Evolutionary conservation across 2,888 invertebrate species (phyloP), one percentile per base, ranked within the genome.

Genomic region (Drosophila neutralis): DNA sequence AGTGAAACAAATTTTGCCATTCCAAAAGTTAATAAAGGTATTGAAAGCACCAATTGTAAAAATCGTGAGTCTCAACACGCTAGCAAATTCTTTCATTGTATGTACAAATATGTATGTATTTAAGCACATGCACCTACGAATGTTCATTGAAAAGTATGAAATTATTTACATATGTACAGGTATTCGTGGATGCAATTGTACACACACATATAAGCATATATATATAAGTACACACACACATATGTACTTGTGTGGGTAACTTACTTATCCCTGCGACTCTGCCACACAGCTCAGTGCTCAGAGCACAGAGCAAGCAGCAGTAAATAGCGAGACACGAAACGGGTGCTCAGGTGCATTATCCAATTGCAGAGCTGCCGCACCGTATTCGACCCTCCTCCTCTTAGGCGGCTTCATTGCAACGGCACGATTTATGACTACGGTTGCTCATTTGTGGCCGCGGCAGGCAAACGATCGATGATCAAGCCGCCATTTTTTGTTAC

Each of bases 301-400:
- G 45, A 24, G 24, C 27, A 45, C 27, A 45, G 45, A 45, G 45
- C 24, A 45, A 24, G 45, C 68, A 58, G 66, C 71, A 71, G 73
- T 73, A 76, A 74, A 72, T 76, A 73, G 78, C 63, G 75, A 72
- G 76, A 68, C 69, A 71, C 69, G 78, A 83, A 87, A 80, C 78
- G 76, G 88, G 70, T 80, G 87, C 87, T 89, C 87, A 87, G 88
- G 70, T 80, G 87, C 88, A 87, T 88, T 87, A 87, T 87, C 84
- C 88, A 89, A 89, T 85, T 89, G 88, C 79, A 83, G 77, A 73
- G 76, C 73, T 83, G 87, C 74, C 74, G 73, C 73, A 64, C 78
- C 65, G 73, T 70, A 73, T 56, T 80, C 69, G 86, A 64, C 77
- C 83, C 76, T 85, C 87, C 87, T 79, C 83, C 85, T 82, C 82